phyloP scores from a whole-genome alignment of 2,113 vertebrate genomes.

The Cacatua alba region DNA sequence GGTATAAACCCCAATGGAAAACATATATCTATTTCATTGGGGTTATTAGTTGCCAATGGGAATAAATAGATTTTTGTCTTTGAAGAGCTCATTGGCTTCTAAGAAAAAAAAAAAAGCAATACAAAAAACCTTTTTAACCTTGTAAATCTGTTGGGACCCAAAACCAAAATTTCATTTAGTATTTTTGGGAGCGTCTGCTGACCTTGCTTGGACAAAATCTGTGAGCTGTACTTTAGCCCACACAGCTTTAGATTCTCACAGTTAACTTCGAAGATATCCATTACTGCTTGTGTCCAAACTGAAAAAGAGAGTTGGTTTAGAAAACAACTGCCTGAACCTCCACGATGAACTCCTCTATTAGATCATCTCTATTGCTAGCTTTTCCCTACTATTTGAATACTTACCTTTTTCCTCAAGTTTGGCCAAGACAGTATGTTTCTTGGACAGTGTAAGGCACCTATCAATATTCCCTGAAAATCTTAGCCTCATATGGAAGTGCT shows the following conservation, averaged over 20 bases:
- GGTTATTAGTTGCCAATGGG: conserved; percentile 59
- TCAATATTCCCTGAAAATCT: neutral
- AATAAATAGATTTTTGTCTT: conserved; percentile 62
- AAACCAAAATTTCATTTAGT: conserved; percentile 10
- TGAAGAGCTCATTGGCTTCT: conserved; percentile 45
- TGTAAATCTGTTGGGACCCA: neutral
- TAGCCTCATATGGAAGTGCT: neutral
- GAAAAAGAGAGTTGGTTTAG: conserved; percentile 35
- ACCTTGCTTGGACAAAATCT: conserved; percentile 28
- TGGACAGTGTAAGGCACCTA: neutral
- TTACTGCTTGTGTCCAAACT: conserved; percentile 6
- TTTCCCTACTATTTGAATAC: neutral
- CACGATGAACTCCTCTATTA: neutral
- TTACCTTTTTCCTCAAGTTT: neutral
- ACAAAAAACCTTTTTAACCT: neutral
- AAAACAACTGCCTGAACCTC: conserved; percentile 12
- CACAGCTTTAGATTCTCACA: conserved; percentile 35
- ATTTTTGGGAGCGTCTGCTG: conserved; percentile 17
- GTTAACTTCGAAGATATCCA: conserved; percentile 3
- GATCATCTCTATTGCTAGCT: neutral
- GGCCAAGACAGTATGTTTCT: neutral
- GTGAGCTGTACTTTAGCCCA: conserved; percentile 47
- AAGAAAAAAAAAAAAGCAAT: neutral
- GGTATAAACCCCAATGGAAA: conserved; percentile 48
- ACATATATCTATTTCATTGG: conserved; percentile 45